Conservation (phyloP, 1,140 invertebrate species). For the Drosophila truncata region DNA sequence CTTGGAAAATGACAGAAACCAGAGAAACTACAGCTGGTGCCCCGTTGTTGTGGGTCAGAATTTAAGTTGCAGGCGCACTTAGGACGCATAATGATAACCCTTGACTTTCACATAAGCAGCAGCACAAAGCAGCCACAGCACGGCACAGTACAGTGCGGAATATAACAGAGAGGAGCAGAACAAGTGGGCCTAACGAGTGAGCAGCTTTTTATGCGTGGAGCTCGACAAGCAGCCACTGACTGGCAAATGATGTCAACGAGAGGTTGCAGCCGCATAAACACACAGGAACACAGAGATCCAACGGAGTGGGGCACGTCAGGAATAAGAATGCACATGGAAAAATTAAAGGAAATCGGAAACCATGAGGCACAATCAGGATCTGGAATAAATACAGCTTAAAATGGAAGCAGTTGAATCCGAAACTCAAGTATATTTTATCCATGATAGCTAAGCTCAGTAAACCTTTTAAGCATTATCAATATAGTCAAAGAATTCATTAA, state of each 20-base stretch:
- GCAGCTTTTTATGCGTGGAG: conserved; percentile 70
- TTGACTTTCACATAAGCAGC: conserved; percentile 72
- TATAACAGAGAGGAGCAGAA: conserved; percentile 48
- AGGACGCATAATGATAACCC: conserved; percentile 74
- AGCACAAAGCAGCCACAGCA: conserved; percentile 6
- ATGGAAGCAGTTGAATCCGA: no score
- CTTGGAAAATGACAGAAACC: conserved; percentile 67
- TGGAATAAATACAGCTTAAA: neutral
- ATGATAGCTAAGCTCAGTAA: no score
- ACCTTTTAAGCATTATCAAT: no score
- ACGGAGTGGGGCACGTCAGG: conserved; percentile 13
- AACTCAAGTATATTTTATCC: no score
- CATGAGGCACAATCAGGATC: no score
- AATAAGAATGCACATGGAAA: conserved; percentile 23
- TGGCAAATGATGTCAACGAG: conserved; percentile 78
- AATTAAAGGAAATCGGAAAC: no score
- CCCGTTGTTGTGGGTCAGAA: conserved; percentile 56
- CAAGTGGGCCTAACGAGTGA: conserved; percentile 76
- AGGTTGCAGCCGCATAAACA: conserved; percentile 56
- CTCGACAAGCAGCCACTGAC: conserved; percentile 63
- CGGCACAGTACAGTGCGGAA: conserved; percentile 13
- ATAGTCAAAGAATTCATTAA: no score
- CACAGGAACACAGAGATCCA: neutral
- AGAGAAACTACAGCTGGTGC: conserved; percentile 52
- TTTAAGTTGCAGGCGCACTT: conserved; percentile 57